Percentiles rank a stretch among this genome's conserved stretches.
phyloP scores from a whole-genome alignment of 1,140 invertebrate species.

The Hetaerina americana region DNA sequence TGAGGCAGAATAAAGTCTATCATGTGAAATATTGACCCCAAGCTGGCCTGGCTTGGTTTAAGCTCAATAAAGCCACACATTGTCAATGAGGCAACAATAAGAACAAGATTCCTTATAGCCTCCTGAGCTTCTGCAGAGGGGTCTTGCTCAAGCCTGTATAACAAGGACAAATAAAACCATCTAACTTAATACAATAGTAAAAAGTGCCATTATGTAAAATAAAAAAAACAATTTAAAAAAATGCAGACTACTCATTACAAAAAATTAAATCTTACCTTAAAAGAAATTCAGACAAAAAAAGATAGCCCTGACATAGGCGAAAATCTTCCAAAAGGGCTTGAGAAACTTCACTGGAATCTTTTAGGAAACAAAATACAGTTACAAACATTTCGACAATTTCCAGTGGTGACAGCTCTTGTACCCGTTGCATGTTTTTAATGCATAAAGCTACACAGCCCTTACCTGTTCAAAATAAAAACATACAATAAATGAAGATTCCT shows the following conservation, averaged over 20 bases:
- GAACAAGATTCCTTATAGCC: slow-evolving; percentile 80
- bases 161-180: slow-evolving; percentile 13
- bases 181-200: slow-evolving; percentile 3
- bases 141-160: slow-evolving; percentile 57
- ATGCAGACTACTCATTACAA: not conserved
- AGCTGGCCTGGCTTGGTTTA: slow-evolving; percentile 67
- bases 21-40: slow-evolving; percentile 82
- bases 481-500: slow-evolving; percentile 7
- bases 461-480: slow-evolving; percentile 49
- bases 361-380: slow-evolving; percentile 93
- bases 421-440: slow-evolving; percentile 92
- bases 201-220: slow-evolving; percentile 17
- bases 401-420: slow-evolving; percentile 80
- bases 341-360: slow-evolving; percentile 95
- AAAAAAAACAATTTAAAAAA: slow-evolving; percentile 22
- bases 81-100: slow-evolving; percentile 85
- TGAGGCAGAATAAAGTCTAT: slow-evolving; percentile 84
- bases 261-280: slow-evolving; percentile 53
- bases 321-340: slow-evolving; percentile 93
- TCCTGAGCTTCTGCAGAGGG: slow-evolving; percentile 67
- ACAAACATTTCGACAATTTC: slow-evolving; percentile 98
- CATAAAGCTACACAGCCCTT: slow-evolving; percentile 91
- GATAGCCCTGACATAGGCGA: slow-evolving; percentile 83
- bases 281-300: slow-evolving; percentile 87
- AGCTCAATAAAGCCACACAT: slow-evolving; percentile 87